phyloP scores from a whole-genome alignment of 2,888 invertebrate species.

The Meiosimyza platycephala region DNA sequence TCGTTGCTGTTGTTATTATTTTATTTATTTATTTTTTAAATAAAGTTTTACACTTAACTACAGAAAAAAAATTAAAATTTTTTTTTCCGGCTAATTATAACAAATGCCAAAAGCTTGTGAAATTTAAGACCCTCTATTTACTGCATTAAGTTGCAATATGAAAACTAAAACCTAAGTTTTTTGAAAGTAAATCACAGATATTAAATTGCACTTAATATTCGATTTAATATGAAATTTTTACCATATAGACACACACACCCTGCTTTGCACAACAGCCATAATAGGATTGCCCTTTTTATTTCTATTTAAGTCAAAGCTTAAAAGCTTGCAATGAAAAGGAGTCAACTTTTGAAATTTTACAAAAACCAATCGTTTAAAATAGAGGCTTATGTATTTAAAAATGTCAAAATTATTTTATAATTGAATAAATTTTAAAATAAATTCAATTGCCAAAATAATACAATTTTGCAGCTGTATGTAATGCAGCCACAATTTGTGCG shows the following conservation, averaged over 20 bases:
- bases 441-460: too few relatives aligned
- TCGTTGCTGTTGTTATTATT: background rate
- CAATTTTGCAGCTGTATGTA: too few relatives aligned
- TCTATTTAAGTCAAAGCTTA: background rate
- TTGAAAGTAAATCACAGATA: background rate
- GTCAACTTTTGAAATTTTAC: too few relatives aligned
- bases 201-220: background rate
- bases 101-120: background rate
- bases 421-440: too few relatives aligned
- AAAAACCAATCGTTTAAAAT: too few relatives aligned
- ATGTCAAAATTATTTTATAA: too few relatives aligned
- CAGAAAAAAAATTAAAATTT: slow-evolving; percentile 6
- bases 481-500: too few relatives aligned
- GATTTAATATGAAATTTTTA: background rate
- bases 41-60: background rate
- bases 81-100: background rate
- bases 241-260: background rate
- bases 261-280: background rate
- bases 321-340: background rate
- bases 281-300: slow-evolving; percentile 4
- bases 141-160: too few relatives aligned
- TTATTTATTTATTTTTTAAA: background rate
- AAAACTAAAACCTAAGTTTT: too few relatives aligned
- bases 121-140: too few relatives aligned
- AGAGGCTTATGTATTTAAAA: too few relatives aligned